Percentiles rank a stretch among this genome's conserved stretches.
These are phyloP conservation scores for Gymnoscopelus microlampas DNA, from an alignment of 2,797 vertebrate genomes.

Conservation along the genomic window DNA sequence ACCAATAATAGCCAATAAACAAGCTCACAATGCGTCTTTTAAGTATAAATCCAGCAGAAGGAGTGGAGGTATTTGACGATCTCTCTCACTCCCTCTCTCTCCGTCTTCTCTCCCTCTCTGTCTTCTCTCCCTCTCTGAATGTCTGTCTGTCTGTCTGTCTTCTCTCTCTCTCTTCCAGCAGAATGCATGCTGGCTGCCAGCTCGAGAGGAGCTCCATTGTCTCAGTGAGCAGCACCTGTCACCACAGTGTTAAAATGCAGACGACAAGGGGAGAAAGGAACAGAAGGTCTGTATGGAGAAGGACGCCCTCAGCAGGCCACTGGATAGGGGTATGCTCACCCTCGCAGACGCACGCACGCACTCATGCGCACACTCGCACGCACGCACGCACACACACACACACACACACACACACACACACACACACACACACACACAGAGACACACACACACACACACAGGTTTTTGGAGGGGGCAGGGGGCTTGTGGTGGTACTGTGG, in stretches of 20 bases:
- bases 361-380: conserved; percentile 35
- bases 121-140: conserved; percentile 18
- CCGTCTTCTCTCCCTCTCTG: conserved; percentile 47
- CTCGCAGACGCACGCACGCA: conserved; percentile 31
- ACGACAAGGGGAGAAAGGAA: neutral
- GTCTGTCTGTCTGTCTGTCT: conserved; percentile 28
- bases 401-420: no score
- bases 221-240: conserved; percentile 74
- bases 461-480: conserved; percentile 21
- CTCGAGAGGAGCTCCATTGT: conserved; percentile 73
- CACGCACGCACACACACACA: conserved; percentile 31
- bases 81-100: no score
- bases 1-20: no score
- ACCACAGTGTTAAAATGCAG: conserved; percentile 66
- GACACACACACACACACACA: conserved; percentile 54
- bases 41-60: no score
- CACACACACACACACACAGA: neutral
- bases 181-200: conserved; percentile 58
- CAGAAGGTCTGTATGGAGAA: conserved; percentile 54
- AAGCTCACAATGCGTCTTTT: conserved; percentile 1
- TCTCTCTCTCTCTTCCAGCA: conserved; percentile 34
- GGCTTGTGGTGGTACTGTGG: conserved; percentile 23
- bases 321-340: conserved; percentile 52
- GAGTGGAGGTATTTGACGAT: no score
- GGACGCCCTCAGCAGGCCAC: conserved; percentile 72